Conservation (phyloP, 2,888 invertebrate genomes). For the Clanis bilineata region DNA sequence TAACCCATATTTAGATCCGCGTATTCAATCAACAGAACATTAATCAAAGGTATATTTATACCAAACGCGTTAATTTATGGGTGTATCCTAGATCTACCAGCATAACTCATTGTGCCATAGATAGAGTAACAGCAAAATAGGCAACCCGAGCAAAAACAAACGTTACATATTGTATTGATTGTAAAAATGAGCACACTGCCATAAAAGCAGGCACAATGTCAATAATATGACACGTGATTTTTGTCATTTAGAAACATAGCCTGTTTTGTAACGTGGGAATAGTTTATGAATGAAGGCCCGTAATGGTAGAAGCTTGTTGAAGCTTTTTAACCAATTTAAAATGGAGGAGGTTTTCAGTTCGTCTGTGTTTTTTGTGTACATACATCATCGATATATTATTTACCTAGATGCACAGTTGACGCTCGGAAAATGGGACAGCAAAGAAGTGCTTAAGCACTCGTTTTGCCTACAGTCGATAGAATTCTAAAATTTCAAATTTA, state of each 20-base stretch:
- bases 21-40: background rate
- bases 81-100: background rate
- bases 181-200: constrained; percentile 69
- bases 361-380: no score
- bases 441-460: no score
- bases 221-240: constrained; percentile 15
- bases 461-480: no score
- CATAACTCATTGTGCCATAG: constrained; percentile 8
- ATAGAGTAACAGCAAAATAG: background rate
- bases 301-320: background rate
- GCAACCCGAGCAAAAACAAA: background rate
- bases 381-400: no score
- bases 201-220: constrained; percentile 29
- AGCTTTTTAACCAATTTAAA: background rate
- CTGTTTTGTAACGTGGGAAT: constrained; percentile 19
- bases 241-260: constrained; percentile 14
- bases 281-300: background rate
- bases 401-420: no score
- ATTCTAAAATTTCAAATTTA: no score
- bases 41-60: background rate
- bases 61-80: background rate
- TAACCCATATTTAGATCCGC: background rate
- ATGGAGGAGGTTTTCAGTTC: no score
- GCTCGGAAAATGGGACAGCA: no score
- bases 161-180: constrained; percentile 50